Base-by-base conservation (phyloP, 2,888 invertebrate species). In the Epirrita christyi region DNA sequence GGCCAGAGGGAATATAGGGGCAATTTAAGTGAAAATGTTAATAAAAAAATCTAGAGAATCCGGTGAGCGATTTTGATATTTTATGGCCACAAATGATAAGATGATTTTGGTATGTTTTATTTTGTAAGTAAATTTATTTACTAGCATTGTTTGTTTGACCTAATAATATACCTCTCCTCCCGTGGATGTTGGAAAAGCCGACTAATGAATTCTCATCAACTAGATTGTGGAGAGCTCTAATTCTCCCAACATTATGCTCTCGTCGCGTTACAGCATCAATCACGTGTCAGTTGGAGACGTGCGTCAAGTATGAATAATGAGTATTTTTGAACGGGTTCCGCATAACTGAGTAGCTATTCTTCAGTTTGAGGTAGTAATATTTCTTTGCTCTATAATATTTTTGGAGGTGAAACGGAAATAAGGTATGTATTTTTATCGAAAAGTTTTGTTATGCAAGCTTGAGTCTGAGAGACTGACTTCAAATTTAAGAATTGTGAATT, bases 251-350 rank as follows among this genome's bases (percentile, higher is more conserved):
- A 80, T 81, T 78, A 81, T 69, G 70, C 68, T 71, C 72, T 80
- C 78, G 77, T 75, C 76, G 69, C 72, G 51, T 66, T 42, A 29
- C 68, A 72, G 69, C 83, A 85, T 85, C 82, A 85, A 85, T 85
- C 85, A 85, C 56, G 47, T 29, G 61, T 67, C 65, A 60, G 61
- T 64, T 64, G 61, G 62, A 63, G 59, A 52, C 59, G 53, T 56
- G 64, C 61, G 63, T 61, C 63, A 66, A 62, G 66, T 59, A 64
- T 55, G 57, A 60, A 45, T 59, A 42, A 57, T 60, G 53, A 57
- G 55, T 60, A 65, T 65, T 67, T 67, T 59, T 61, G 62, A 64
- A 51, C 57, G 55, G 66, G 66, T 66, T 67, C 65, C 55, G 64
- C 60, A 57, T 59, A 53, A 49, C 62, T 47, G 55, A 42, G 41